Evolutionary conservation across 2,888 invertebrate species (phyloP).

Genomic region (Sinohyriopsis cumingii): DNA sequence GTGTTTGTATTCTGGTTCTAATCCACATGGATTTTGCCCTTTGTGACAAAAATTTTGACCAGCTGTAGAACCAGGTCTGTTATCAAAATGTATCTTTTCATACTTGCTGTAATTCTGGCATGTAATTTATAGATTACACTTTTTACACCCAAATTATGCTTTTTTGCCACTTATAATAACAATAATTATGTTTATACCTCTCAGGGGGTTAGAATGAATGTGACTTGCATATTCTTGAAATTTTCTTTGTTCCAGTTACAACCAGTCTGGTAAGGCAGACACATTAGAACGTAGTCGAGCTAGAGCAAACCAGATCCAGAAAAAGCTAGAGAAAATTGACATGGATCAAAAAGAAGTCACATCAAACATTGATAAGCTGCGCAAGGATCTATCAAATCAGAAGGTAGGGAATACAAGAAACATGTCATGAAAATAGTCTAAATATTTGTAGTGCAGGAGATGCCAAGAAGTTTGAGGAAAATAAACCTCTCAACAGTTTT

Average conservation of each 20-base stretch:
- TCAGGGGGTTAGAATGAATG: not conserved
- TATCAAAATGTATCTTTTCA: no score
- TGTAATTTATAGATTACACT: no score
- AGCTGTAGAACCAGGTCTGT: no score
- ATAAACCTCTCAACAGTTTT: no score
- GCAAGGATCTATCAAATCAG: slow-evolving; percentile 60
- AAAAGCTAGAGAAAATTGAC: slow-evolving; percentile 76
- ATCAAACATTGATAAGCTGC: slow-evolving; percentile 51
- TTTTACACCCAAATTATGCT: not conserved
- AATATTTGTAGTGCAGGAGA: no score
- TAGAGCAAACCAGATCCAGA: slow-evolving; percentile 30
- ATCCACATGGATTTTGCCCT: no score
- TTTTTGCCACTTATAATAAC: not conserved
- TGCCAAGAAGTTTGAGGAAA: no score
- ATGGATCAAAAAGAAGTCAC: slow-evolving; percentile 73
- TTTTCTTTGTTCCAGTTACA: slow-evolving; percentile 44
- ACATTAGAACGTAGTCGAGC: slow-evolving; percentile 35
- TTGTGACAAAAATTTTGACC: no score
- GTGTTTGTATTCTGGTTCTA: no score
- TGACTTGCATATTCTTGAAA: not conserved
- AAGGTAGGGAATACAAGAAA: slow-evolving; percentile 40
- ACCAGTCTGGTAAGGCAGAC: slow-evolving; percentile 54
- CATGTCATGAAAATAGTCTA: no score
- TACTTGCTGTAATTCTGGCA: no score
- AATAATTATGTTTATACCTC: not conserved